Evolutionary conservation across 2,113 vertebrate species (phyloP).

Genomic region (Oenanthe melanoleuca): DNA sequence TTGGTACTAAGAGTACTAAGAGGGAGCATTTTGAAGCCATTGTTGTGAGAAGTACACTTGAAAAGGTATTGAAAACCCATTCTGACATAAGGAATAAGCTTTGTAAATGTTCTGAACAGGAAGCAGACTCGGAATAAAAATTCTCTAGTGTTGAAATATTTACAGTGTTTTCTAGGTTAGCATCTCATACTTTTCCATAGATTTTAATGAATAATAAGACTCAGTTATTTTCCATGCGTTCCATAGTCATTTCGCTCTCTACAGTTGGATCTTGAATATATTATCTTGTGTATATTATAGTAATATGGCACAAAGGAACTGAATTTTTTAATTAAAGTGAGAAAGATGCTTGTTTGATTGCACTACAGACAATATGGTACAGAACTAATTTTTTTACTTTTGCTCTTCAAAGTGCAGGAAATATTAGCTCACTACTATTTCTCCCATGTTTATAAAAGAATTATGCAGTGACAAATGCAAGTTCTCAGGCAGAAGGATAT

Average conservation of each 20-base stretch:
- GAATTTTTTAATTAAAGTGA: constrained; percentile 46
- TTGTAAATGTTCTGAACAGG: not conserved
- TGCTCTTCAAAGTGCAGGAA: constrained; percentile 24
- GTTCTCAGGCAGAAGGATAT: not conserved
- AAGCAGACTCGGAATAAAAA: not conserved
- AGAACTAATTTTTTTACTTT: constrained; percentile 5
- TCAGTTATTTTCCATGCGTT: constrained; percentile 31
- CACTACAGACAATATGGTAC: constrained; percentile 10
- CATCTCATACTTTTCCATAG: not conserved
- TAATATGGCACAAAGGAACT: constrained; percentile 49
- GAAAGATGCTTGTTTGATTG: constrained; percentile 43
- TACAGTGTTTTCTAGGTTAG: not conserved
- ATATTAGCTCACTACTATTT: constrained; percentile 19
- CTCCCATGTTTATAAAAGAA: not conserved
- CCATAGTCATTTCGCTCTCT: constrained; percentile 50
- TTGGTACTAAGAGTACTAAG: not conserved
- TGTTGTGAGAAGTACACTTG: not conserved
- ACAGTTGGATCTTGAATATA: constrained; percentile 20
- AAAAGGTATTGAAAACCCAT: constrained; percentile 25
- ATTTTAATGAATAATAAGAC: constrained; percentile 24
- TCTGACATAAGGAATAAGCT: not conserved
- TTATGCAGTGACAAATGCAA: not conserved
- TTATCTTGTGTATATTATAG: not conserved
- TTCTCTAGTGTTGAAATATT: not conserved
- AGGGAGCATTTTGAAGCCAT: not conserved